These are phyloP conservation scores for Acropora tenuis DNA, from an alignment of 64 coral and sea anemone species.

Conservation along the genomic window DNA sequence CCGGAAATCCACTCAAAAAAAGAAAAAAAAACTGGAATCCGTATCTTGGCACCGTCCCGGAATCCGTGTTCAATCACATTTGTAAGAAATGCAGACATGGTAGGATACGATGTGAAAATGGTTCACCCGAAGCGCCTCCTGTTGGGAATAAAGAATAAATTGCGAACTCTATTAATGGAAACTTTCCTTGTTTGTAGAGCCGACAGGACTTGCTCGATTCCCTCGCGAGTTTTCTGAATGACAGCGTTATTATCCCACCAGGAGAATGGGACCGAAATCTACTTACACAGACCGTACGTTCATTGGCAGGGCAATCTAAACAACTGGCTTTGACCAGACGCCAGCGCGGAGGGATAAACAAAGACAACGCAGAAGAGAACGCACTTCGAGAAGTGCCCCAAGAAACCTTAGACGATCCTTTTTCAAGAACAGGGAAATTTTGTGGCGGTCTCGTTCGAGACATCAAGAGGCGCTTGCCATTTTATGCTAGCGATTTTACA, in stretches of 20 bases:
- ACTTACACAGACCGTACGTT: conserved; percentile 80
- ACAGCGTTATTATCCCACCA: conserved; percentile 89
- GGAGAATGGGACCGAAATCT: conserved; percentile 96
- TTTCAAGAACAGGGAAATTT: conserved; percentile 84
- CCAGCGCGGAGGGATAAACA: conserved; percentile 3
- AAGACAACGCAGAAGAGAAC: not conserved
- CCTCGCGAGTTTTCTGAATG: conserved; percentile 60
- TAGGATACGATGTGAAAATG: too few species aligned
- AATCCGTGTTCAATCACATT: too few species aligned
- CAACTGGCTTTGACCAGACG: conserved; percentile 62
- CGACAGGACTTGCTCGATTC: conserved; percentile 62
- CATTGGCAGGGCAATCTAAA: conserved; percentile 73
- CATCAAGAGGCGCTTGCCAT: conserved; percentile 68
- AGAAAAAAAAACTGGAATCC: too few species aligned
- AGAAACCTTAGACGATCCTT: conserved; percentile 66
- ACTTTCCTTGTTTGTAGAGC: conserved; percentile 20
- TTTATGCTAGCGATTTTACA: conserved; percentile 83
- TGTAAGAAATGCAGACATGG: too few species aligned
- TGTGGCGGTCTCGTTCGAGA: conserved; percentile 95
- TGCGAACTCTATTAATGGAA: too few species aligned
- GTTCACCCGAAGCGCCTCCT: too few species aligned
- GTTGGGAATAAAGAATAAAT: too few species aligned
- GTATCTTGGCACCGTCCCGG: too few species aligned
- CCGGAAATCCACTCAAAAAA: too few species aligned
- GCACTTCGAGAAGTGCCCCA: conserved; percentile 17